phyloP scores from a whole-genome alignment of 2,888 invertebrate genomes.

The Eupithecia dodoneata region DNA sequence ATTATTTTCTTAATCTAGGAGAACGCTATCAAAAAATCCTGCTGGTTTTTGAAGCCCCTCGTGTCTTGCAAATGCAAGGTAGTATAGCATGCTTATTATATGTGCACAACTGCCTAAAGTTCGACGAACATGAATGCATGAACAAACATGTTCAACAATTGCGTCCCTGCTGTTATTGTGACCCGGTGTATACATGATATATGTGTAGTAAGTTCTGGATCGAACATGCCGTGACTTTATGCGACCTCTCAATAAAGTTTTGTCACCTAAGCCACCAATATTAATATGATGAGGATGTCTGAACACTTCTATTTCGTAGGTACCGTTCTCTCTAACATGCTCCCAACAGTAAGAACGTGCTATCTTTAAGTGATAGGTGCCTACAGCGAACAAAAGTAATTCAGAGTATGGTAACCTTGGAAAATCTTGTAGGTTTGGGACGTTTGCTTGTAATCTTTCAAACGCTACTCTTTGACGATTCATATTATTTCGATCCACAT shows the following conservation, averaged over 20 bases:
- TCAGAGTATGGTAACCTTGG: too few species aligned
- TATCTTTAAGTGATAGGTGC: too few species aligned
- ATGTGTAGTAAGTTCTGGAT: slow-evolving; percentile 13
- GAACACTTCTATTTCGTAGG: too few species aligned
- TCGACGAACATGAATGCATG: slow-evolving; percentile 27
- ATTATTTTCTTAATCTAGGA: neutral
- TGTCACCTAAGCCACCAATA: neutral
- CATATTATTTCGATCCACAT: too few species aligned
- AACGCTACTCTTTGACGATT: too few species aligned
- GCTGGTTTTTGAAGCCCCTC: slow-evolving; percentile 17
- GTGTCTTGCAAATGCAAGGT: slow-evolving; percentile 22
- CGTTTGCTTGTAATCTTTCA: too few species aligned
- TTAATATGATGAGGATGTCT: too few species aligned
- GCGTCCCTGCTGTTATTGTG: slow-evolving; percentile 14
- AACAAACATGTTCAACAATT: slow-evolving; percentile 24
- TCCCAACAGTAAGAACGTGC: too few species aligned
- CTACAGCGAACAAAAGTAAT: too few species aligned
- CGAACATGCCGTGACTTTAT: slow-evolving; percentile 14
- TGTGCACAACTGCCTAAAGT: slow-evolving; percentile 31
- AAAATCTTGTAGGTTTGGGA: too few species aligned
- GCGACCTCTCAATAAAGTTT: neutral
- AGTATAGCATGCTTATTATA: slow-evolving; percentile 27
- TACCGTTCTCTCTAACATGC: too few species aligned
- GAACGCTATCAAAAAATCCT: neutral
- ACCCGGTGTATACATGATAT: too few species aligned